Evolutionary conservation across 2,797 vertebrate species (phyloP), one percentile per base, ranked within the genome.

Genomic region (Pseudotriccus pelzelni): DNA sequence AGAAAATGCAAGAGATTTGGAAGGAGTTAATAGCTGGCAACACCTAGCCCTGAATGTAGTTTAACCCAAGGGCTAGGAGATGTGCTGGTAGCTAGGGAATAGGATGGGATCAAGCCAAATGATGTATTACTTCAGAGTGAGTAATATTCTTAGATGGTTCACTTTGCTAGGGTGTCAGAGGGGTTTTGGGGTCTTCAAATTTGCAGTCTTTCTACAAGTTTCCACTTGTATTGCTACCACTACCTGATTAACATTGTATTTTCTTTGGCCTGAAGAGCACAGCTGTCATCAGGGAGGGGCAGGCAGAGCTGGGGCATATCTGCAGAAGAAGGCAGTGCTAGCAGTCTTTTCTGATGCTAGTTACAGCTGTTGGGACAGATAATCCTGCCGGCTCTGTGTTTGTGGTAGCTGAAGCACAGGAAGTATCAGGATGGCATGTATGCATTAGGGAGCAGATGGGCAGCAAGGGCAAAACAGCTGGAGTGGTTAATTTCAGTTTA

Each of bases 331-430:
- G 46, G 53, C 56, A 49, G 34, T 32, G 20, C 52, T 88, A 77
- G 53, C 43, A 73, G 68, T 75, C 46, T 58, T 53, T 39, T 63
- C 66, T 93, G 77, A 9, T 86, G 74, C 53, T 75, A 81, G 55
- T 81, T 47, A 89, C 76, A 91, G 82, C 82, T 84, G 79, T 76
- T 89, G 75, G 60, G 94, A 75, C 37, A 83, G 78, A 87, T 94
- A 90, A 77, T 81, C 87, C 75, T 50, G 80, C 21, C 63, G 66
- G 37, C 78, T 70, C 60, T 93, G 64, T 25, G 3, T 58, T 41
- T 82, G 27, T 34, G 70, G 67, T 89, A 84, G 70, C 70, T 90
- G 37, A 76, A 87, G 52, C 46, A 69, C 8, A 55, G 18, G 36
- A 53, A 52, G 14, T 49, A 32, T 41, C 47, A 55, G 34, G 37